A percentile compares a stretch with the other conserved stretches of the same genome.
Conservation (phyloP, 2,797 vertebrate species). For the Miichthys miiuy region DNA sequence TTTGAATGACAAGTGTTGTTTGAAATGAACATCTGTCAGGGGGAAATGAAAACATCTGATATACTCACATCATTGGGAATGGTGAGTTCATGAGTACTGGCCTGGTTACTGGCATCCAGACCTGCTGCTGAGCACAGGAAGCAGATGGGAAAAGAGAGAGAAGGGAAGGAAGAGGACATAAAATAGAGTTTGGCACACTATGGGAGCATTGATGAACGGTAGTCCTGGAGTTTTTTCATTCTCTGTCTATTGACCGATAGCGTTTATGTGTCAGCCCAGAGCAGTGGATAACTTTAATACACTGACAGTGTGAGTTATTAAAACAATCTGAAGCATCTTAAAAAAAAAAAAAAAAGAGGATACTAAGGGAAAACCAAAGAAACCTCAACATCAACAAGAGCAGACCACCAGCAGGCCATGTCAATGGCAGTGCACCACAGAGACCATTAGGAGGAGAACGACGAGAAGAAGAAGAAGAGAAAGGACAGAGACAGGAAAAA, state of each 20-base stretch:
- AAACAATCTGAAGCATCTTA: constrained; percentile 13
- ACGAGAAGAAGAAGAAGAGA: constrained; percentile 73
- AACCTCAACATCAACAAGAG: constrained; percentile 83
- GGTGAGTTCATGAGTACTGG: constrained; percentile 99
- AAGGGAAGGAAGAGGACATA: constrained; percentile 65
- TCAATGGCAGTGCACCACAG: constrained; percentile 78
- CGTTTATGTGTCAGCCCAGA: constrained; percentile 14
- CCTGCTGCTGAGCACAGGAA: constrained; percentile 85
- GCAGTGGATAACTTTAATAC: constrained; percentile 1
- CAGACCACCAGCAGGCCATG: constrained; percentile 87
- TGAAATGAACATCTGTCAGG: neutral
- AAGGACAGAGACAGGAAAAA: constrained; percentile 72
- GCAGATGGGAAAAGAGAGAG: constrained; percentile 60
- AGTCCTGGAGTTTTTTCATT: constrained; percentile 22
- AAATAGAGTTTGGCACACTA: constrained; percentile 74
- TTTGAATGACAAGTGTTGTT: neutral
- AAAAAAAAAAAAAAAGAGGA: constrained; percentile 31
- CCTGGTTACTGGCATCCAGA: constrained; percentile 97
- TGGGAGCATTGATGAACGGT: constrained; percentile 47
- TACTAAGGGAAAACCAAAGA: constrained; percentile 49
- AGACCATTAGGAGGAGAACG: constrained; percentile 73
- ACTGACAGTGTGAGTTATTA: constrained; percentile 11
- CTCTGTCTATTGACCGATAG: constrained; percentile 30
- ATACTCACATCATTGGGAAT: constrained; percentile 99
- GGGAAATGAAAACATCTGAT: constrained; percentile 21